Conservation (phyloP, 2,888 invertebrate genomes). For the Pristionchus japonicus region DNA sequence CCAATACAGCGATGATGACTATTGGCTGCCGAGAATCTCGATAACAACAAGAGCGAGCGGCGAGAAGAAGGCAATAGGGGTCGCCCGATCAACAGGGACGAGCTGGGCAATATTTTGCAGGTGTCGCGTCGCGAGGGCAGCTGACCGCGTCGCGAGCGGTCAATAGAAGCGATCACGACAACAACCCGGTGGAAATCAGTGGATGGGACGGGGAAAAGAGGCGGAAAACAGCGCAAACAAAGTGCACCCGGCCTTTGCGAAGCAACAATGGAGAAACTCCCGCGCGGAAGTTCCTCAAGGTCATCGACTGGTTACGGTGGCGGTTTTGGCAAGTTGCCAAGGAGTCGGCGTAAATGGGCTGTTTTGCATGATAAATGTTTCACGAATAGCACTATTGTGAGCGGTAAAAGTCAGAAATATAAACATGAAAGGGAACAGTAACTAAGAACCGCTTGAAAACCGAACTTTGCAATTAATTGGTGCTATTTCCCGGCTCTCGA, state of each 20-base stretch:
- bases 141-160: background rate
- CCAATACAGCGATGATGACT: background rate
- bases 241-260: conserved; percentile 3
- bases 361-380: background rate
- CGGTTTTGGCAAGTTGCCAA: conserved; percentile 20
- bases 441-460: background rate
- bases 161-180: background rate
- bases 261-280: background rate
- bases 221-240: background rate
- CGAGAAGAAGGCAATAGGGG: too few species aligned
- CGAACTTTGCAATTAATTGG: background rate
- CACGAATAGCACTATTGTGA: too few species aligned
- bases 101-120: conserved; percentile 8
- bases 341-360: background rate
- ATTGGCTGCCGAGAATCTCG: background rate
- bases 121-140: background rate
- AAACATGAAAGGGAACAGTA: too few species aligned
- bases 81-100: background rate
- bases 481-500: background rate
- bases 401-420: too few species aligned
- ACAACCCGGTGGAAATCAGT: background rate
- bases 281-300: background rate
- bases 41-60: background rate
- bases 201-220: background rate
- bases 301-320: background rate